phyloP scores from a whole-genome alignment of 2,797 vertebrate genomes.

The Crocodylus rhombifer region DNA sequence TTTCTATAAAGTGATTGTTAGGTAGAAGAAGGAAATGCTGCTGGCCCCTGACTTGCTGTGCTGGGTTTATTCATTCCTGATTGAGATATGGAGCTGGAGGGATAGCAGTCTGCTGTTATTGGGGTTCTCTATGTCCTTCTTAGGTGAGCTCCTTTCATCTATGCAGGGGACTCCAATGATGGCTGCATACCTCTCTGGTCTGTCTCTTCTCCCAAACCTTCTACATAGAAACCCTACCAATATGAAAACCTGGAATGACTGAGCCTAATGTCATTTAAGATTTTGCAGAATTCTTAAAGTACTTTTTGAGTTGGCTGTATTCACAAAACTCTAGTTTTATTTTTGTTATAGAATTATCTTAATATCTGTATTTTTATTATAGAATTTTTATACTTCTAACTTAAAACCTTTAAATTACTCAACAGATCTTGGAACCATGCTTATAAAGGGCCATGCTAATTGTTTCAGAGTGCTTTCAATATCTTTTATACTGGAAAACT shows the following conservation, averaged over 20 bases:
- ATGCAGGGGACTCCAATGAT: not conserved
- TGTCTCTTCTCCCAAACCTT: not conserved
- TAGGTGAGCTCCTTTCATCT: not conserved
- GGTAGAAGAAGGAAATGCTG: fast-evolving
- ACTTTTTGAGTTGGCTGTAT: not conserved
- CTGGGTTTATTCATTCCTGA: not conserved
- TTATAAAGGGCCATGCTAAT: not conserved
- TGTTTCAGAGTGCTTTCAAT: not conserved
- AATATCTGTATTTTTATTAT: too few relatives aligned
- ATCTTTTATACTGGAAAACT: not conserved
- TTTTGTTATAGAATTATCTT: not conserved
- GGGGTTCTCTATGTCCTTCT: not conserved
- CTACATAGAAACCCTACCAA: not conserved
- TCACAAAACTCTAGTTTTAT: not conserved
- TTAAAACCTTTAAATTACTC: not conserved
- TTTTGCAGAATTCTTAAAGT: not conserved
- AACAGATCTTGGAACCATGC: not conserved
- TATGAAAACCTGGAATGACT: not conserved
- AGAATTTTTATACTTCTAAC: not conserved
- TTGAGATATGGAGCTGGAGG: not conserved
- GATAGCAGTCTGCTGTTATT: not conserved
- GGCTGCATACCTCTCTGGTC: not conserved
- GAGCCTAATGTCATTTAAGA: not conserved
- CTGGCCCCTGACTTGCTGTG: fast-evolving
- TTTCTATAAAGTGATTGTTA: not conserved